Evolutionary conservation across 2,797 vertebrate species (phyloP).

Genomic region (Tauraco hartlaubi): DNA sequence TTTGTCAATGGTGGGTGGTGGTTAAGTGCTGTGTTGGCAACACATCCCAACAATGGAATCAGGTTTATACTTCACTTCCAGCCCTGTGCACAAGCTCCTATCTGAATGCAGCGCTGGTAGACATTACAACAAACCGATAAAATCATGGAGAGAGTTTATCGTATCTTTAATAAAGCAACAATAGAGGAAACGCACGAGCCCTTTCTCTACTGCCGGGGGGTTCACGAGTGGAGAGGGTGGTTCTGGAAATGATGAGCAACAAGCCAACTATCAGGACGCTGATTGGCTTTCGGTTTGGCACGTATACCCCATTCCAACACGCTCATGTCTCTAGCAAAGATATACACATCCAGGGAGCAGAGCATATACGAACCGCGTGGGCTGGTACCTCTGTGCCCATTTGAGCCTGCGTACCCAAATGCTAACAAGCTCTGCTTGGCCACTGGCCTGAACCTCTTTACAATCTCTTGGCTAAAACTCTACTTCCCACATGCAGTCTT

Average conservation of each 20-base stretch:
- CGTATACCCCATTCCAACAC: neutral
- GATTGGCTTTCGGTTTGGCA: neutral
- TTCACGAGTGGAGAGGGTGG: fast-evolving
- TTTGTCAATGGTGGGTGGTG: conserved; percentile 74
- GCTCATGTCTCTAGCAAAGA: neutral
- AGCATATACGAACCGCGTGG: neutral
- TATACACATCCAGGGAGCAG: neutral
- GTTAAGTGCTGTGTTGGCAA: conserved; percentile 59
- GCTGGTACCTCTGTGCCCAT: fast-evolving
- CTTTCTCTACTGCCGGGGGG: neutral
- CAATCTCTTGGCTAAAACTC: neutral
- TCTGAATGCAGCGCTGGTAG: conserved; percentile 1
- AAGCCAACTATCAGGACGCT: neutral
- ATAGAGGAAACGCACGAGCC: neutral
- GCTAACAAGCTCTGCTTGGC: neutral
- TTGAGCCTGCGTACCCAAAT: fast-evolving
- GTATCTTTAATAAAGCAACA: conserved; percentile 47
- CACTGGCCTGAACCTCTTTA: neutral
- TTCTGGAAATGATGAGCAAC: neutral
- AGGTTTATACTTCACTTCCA: conserved; percentile 56
- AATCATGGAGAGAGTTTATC: conserved; percentile 19
- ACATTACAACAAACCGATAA: conserved; percentile 13
- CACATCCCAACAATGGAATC: conserved; percentile 51
- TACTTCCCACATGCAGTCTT: neutral
- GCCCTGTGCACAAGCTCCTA: conserved; percentile 29